phyloP scores from a whole-genome alignment of 2,113 vertebrate species.

The Cyprinodon variegatus region DNA sequence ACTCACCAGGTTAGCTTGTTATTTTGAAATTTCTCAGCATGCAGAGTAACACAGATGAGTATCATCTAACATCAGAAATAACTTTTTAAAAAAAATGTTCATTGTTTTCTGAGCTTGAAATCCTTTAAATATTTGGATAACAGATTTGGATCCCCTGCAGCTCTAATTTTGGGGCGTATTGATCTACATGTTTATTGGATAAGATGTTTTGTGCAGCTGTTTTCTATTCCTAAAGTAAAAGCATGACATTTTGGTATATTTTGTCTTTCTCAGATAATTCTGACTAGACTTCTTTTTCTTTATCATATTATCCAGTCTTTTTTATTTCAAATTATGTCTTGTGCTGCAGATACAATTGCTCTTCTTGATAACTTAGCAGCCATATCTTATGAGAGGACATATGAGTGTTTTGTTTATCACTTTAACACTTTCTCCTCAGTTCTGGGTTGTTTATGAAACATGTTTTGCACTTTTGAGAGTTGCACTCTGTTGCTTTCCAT shows the following conservation, averaged over 20 bases:
- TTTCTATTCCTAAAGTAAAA: neutral
- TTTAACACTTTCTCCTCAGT: conserved; percentile 10
- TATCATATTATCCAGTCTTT: neutral
- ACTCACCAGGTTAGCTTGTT: conserved; percentile 42
- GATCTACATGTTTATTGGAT: neutral
- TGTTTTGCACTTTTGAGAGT: neutral
- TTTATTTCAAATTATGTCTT: neutral
- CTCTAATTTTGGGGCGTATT: neutral
- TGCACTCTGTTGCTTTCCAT: neutral
- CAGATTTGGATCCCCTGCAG: neutral
- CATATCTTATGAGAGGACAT: neutral
- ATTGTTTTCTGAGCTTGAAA: neutral
- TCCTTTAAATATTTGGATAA: neutral
- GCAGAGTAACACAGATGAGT: conserved; percentile 29
- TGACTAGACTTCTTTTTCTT: neutral
- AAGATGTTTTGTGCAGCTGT: neutral
- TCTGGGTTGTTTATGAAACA: neutral
- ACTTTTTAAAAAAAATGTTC: neutral
- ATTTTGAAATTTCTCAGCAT: conserved; percentile 22
- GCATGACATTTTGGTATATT: neutral
- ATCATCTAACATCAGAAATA: conserved; percentile 25
- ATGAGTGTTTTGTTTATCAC: neutral
- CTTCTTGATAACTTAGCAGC: conserved; percentile 6
- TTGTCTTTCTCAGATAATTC: neutral
- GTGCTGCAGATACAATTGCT: neutral